A percentile compares a stretch with the other conserved stretches of the same genome.
Evolutionary conservation across 2,113 vertebrate genomes (phyloP).

Genomic region (Colaptes auratus): DNA sequence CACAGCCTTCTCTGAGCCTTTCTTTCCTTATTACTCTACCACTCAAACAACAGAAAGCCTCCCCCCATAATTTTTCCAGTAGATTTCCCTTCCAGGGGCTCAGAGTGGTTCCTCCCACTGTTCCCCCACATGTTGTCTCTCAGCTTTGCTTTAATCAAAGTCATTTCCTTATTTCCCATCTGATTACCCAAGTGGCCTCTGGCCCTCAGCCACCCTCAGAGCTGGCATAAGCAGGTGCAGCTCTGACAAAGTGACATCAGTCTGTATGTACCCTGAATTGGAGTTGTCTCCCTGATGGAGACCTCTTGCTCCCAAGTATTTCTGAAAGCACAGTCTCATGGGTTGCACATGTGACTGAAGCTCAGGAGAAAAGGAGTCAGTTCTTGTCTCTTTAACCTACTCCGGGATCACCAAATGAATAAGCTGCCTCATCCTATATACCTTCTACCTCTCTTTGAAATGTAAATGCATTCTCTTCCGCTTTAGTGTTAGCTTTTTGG

Average conservation of each 20-base stretch:
- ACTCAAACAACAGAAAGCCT: slow-evolving; percentile 29
- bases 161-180: slow-evolving; percentile 42
- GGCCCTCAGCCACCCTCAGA: slow-evolving; percentile 33
- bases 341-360: background rate
- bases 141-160: slow-evolving; percentile 61
- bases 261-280: background rate
- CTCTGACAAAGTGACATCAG: background rate
- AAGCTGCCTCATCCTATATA: background rate
- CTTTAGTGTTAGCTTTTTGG: background rate
- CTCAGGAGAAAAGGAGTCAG: background rate
- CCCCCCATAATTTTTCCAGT: background rate
- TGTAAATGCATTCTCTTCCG: background rate
- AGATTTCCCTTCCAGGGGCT: slow-evolving; percentile 39
- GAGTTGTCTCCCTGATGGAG: slow-evolving; percentile 16
- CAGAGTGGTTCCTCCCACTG: slow-evolving; percentile 35
- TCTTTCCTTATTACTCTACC: slow-evolving; percentile 29
- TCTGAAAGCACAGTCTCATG: background rate
- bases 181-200: slow-evolving; percentile 48
- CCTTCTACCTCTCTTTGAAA: background rate
- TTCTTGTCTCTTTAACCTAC: background rate
- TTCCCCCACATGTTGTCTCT: slow-evolving; percentile 57
- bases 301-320: slow-evolving; percentile 6
- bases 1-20: background rate
- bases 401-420: background rate
- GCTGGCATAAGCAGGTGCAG: slow-evolving; percentile 3